These are phyloP conservation scores for Basileuterus tristriatus DNA, from an alignment of 2,797 vertebrate species.

Conservation along the genomic window DNA sequence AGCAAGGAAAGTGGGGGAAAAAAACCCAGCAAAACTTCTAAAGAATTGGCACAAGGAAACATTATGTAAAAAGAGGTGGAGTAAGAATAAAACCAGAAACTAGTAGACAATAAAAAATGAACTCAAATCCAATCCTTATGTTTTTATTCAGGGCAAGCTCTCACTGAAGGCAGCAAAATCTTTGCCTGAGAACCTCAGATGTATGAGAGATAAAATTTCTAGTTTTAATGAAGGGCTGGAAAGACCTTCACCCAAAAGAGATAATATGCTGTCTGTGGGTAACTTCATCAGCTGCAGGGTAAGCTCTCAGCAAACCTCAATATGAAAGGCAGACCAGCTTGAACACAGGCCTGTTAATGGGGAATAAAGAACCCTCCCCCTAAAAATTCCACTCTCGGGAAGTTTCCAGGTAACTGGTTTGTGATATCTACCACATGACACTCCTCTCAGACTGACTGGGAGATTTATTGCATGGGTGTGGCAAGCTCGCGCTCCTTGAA, in stretches of 20 bases:
- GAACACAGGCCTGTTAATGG: not conserved
- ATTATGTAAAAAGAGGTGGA: conserved; percentile 22
- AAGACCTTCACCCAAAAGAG: not conserved
- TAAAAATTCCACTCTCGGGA: not conserved
- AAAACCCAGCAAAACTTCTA: not conserved
- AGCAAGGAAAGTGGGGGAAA: not conserved
- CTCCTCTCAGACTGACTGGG: not conserved
- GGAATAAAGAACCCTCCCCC: not conserved
- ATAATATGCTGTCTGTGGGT: not conserved
- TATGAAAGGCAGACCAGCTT: not conserved
- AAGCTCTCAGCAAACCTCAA: not conserved
- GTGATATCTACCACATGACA: not conserved
- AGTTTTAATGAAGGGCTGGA: not conserved
- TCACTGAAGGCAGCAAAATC: not conserved
- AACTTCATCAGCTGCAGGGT: not conserved
- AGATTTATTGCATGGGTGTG: not conserved
- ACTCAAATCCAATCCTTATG: not conserved
- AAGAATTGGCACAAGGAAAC: not conserved
- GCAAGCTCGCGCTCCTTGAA: not conserved
- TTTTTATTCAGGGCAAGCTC: not conserved
- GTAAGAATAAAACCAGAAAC: conserved; percentile 40
- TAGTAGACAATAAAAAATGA: conserved; percentile 17
- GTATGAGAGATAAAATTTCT: not conserved
- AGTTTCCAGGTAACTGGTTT: conserved; percentile 40
- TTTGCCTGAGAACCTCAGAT: conserved; percentile 1